These are phyloP conservation scores for Phlogophora meticulosa DNA, from an alignment of 2,888 invertebrate species.

Conservation along the genomic window DNA sequence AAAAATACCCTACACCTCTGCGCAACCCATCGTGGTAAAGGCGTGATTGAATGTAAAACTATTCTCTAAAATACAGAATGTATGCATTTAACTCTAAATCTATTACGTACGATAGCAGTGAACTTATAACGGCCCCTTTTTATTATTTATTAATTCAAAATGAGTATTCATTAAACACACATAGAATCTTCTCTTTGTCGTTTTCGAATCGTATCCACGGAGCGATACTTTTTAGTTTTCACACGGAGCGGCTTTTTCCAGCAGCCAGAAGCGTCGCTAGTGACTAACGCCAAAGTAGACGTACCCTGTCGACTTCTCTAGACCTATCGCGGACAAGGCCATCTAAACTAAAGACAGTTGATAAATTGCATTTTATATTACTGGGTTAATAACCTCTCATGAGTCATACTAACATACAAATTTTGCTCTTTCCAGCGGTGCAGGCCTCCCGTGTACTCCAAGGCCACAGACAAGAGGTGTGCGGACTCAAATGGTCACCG, in stretches of 20 bases:
- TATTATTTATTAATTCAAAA: too few relatives aligned
- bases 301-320: neutral
- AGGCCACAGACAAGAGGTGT: constrained; percentile 98
- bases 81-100: too few relatives aligned
- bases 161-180: too few relatives aligned
- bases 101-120: too few relatives aligned
- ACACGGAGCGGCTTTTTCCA: neutral
- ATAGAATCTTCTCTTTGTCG: neutral
- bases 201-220: too few relatives aligned
- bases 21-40: too few relatives aligned
- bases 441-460: constrained; percentile 95
- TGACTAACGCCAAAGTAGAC: neutral
- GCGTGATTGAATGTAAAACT: too few relatives aligned
- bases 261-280: neutral
- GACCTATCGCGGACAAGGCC: constrained; percentile 19
- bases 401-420: constrained; percentile 34
- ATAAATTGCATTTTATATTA: constrained; percentile 24
- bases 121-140: too few relatives aligned
- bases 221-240: neutral
- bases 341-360: constrained; percentile 2
- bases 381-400: constrained; percentile 31
- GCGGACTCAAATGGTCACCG: constrained; percentile 99
- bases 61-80: too few relatives aligned
- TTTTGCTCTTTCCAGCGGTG: constrained; percentile 84
- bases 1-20: too few relatives aligned